Evolutionary conservation across 2,113 vertebrate species (phyloP).

Genomic region (Corythaixoides concolor): DNA sequence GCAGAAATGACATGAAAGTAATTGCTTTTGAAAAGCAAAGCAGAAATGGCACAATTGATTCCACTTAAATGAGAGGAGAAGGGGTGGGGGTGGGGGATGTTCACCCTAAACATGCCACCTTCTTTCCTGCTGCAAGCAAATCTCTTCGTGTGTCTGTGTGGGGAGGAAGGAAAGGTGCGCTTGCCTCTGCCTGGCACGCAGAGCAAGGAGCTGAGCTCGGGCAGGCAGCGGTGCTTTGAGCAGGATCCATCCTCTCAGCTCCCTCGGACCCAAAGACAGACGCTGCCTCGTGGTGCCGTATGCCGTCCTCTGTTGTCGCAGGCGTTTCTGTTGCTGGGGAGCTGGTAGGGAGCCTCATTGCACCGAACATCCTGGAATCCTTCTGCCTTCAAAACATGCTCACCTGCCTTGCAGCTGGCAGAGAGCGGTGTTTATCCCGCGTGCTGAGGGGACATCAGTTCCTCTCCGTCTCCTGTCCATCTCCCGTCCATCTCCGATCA

Average conservation of each 20-base stretch:
- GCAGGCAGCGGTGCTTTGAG: not conserved
- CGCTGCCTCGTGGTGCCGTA: not conserved
- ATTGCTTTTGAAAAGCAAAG: conserved; percentile 92
- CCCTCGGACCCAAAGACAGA: not conserved
- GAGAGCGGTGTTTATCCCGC: not conserved
- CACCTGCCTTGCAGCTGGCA: not conserved
- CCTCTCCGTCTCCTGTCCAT: not conserved
- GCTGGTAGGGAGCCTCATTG: not conserved
- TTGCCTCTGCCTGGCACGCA: not conserved
- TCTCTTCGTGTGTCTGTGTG: not conserved
- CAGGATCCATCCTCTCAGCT: not conserved
- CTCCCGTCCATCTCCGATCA: not conserved
- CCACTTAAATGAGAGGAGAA: conserved; percentile 81
- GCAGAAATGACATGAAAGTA: conserved; percentile 89
- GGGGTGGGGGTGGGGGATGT: conserved; percentile 64
- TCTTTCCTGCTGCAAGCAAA: conserved; percentile 34
- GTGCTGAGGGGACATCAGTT: not conserved
- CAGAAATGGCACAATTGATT: conserved; percentile 87
- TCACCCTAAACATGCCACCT: conserved; percentile 74
- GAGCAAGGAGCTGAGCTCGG: not conserved
- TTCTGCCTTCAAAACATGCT: not conserved
- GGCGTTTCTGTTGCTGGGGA: not conserved
- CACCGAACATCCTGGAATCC: not conserved
- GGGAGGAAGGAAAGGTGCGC: not conserved
- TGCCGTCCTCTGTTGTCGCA: not conserved